Evolutionary conservation across 2,797 vertebrate species (phyloP), one percentile per base, ranked within the genome.

Genomic region (Echiichthys vipera): DNA sequence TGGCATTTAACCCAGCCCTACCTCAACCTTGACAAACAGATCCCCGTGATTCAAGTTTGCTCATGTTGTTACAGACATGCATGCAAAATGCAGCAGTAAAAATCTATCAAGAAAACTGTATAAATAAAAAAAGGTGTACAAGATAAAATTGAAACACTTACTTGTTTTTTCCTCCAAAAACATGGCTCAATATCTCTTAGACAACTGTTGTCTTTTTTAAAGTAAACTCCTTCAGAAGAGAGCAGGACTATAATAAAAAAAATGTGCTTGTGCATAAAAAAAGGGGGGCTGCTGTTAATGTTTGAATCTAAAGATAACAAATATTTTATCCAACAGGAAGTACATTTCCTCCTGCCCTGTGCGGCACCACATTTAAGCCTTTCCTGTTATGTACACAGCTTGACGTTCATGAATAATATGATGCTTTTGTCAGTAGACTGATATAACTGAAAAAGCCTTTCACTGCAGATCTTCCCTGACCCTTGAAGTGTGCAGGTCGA

Each of bases 361-460:
- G 17, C 32, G 11, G 22, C 22, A 37, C 14, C 4, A 4, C 18
- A 32, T 20, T 20, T 36, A n/a, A 55, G 20, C 25, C 17, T 57
- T 56, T 32, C 30, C 53, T 36, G 20, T 71, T 57, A 24, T 57
- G 8, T 47, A 18, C 36, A 62, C 6, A 27, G 18, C 67, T 12
- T 46, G 53, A 39, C 42, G 30, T 27, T 67, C 29, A 27, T 75
- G 42, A 72, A 32, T 58, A 9, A 25, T 57, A 17, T 32, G 17
- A 50, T 64, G 20, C 42, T 34, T 24, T 61, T 57, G 50, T 70
- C 57, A 78, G 47, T 64, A 46, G 42, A 49, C 40, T 78, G 67
- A 81, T 82, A 51, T 46, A n/a, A 54, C 40, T 70, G 37, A 49
- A 69, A 84, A 76, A 84, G 51, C 27, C 46, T 40, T 59, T 67